These are phyloP conservation scores for Acanthiza pusilla DNA, from an alignment of 2,797 vertebrate genomes.

Conservation along the genomic window DNA sequence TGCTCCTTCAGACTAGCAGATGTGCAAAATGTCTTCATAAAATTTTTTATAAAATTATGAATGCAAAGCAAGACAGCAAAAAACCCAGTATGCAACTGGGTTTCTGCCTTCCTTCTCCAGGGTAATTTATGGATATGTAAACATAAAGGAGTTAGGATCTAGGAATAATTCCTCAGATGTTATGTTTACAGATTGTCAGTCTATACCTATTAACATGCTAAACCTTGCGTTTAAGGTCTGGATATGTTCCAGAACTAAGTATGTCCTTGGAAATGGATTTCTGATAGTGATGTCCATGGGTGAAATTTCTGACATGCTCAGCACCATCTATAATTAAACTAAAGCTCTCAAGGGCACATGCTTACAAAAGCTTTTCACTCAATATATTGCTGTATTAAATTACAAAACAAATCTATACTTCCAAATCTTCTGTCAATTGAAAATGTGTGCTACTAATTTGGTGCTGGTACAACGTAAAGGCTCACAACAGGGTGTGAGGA, in stretches of 20 bases:
- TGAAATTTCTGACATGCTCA: constrained; percentile 28
- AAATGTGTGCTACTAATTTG: background rate
- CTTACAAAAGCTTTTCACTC: background rate
- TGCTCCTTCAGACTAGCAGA: background rate
- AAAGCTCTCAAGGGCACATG: constrained; percentile 24
- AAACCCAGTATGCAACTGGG: background rate
- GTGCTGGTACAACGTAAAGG: background rate
- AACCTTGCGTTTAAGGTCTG: constrained; percentile 11
- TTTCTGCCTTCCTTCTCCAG: background rate
- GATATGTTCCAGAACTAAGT: background rate
- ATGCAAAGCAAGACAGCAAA: background rate
- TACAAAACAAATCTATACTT: background rate
- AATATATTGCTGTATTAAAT: background rate
- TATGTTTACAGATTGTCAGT: constrained; percentile 25
- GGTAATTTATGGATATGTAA: constrained; percentile 7
- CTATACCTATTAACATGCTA: constrained; percentile 39
- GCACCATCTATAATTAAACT: constrained; percentile 31
- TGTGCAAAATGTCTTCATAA: background rate
- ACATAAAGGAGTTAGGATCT: background rate
- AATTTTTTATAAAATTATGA: background rate
- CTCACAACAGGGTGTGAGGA: background rate
- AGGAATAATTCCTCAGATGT: constrained; percentile 21
- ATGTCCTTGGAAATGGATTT: constrained; percentile 27
- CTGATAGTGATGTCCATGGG: background rate
- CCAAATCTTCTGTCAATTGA: background rate